Evolutionary conservation across 2,888 invertebrate species (phyloP), one percentile per base, ranked within the genome.

Genomic region (Linnaemya vulpina): DNA sequence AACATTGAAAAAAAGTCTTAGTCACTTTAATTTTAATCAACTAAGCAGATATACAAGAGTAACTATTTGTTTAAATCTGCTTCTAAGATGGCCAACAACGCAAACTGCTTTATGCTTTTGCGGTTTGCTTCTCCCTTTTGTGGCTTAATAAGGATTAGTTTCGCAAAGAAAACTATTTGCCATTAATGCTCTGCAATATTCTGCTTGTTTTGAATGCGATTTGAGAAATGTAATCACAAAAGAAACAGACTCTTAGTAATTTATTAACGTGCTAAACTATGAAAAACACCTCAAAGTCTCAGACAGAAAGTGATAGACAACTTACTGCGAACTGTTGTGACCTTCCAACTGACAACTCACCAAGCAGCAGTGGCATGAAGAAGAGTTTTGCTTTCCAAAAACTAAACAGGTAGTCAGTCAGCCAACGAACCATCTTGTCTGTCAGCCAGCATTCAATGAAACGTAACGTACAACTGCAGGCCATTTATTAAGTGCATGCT

Each of bases 401-500:
- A 35, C 13, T 40, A 10, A 53, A 15, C 55, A 8, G 25, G 25
- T 15, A 43, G 15, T 63, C 58, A 43, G 15, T 63, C 58, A 51
- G 13, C 30, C 62, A 60, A 15, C 15, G n/a, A n/a, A 7, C 11
- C 60, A 49, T 9, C 40, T 49, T 43, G 8, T 30, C 30, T 30
- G 30, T 30, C 22, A 46, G 20, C 63, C 63, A 77, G 30, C 55
- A 60, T 30, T 75, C 63, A 71, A 79, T 58, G 58, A 75, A 75
- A 70, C 63, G 70, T 63, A 71, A 76, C 65, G 68, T 81, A 51
- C 60, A 65, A 65, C 77, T 81, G 67, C 81, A 77, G 79, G 76
- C 73, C 77, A 85, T 85, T 79, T 85, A 71, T 79, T 83, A 79
- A 78, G 83, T 40, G 75, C 78, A 79, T 73, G 85, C 79, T 81